Percentiles rank a stretch among this genome's conserved stretches.
Evolutionary conservation across 2,797 vertebrate genomes (phyloP).

Genomic region (Enteromius trimaculatus): DNA sequence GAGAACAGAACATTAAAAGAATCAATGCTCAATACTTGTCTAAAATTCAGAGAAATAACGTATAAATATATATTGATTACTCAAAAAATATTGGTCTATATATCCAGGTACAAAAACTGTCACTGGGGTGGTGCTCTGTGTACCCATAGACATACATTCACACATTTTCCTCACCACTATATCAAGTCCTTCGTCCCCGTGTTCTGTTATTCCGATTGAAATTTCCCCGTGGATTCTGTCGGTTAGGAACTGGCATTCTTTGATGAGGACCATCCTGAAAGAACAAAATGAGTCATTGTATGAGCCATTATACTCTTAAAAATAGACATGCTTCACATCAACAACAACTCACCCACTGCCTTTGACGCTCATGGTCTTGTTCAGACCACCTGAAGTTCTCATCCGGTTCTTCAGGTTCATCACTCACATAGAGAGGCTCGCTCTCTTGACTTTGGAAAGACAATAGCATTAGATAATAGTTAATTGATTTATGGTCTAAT

Average conservation of each 20-base stretch:
- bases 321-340: neutral
- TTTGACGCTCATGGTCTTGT: slow-evolving; percentile 23
- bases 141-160: too few species aligned
- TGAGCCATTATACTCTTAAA: neutral
- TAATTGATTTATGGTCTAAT: neutral
- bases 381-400: slow-evolving; percentile 48
- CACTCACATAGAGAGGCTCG: slow-evolving; percentile 40
- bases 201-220: slow-evolving; percentile 51
- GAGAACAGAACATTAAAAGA: too few species aligned
- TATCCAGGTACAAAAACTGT: too few species aligned
- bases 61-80: too few species aligned
- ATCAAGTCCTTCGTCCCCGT: slow-evolving; percentile 57
- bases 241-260: slow-evolving; percentile 57
- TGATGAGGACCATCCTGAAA: slow-evolving; percentile 36
- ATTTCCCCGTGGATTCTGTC: slow-evolving; percentile 55
- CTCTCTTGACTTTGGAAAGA: slow-evolving; percentile 60
- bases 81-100: too few species aligned
- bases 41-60: too few species aligned
- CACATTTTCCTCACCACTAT: slow-evolving; percentile 55
- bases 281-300: neutral
- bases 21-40: too few species aligned
- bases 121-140: too few species aligned
- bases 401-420: neutral
- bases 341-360: slow-evolving; percentile 57
- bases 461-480: neutral